Evolutionary conservation across 1,140 invertebrate genomes (phyloP), one percentile per base, ranked within the genome.

Genomic region (Berghia stephanieae): DNA sequence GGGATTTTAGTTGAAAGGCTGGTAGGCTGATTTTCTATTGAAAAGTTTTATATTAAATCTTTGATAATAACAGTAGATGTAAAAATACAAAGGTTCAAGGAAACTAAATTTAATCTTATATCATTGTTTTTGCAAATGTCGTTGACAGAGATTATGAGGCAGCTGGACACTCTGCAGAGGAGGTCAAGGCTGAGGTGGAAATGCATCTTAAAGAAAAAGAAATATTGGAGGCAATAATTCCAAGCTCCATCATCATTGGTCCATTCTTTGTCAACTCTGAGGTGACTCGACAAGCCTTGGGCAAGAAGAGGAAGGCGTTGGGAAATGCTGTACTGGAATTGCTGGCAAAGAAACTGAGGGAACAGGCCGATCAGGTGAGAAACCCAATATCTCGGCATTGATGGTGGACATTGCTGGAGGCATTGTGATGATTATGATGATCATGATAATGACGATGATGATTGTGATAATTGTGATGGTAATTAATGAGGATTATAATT

Each of bases 201-300:
- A 85, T 85, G 77, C 89, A 90, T 63, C 73, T 89, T 70, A 78
- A 81, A 44, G 86, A 89, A 77, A 87, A 88, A 63, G 86, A 89
- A 42, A 80, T 84, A 6, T 75, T 90, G 21, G 89, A 90, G 63
- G 73, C 84, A 1, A 80, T 81, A 1, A 83, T 90, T 73, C 91
- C 92, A 18, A 90, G 89, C 72, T 93, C 86, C 38, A 93, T 94
- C 40, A 87, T 90, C 31, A 94, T 95, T 67, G 94, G 94, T 0
- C 92, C 93, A 0, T 95, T 94, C 85, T 88, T 90, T 27, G 85
- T 95, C 10, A 92, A 91, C 78, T 91, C 93, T 0, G 91, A 91
- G 31, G 90, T 90, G 13, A 86, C 93, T 3, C 89, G 89, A 71
- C 82, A 89, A 46, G 87, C 88, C 49, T 82, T 93, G 10, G 86